Base-by-base conservation (phyloP, 2,797 vertebrate species). In the Otolemur crassicaudatus region DNA sequence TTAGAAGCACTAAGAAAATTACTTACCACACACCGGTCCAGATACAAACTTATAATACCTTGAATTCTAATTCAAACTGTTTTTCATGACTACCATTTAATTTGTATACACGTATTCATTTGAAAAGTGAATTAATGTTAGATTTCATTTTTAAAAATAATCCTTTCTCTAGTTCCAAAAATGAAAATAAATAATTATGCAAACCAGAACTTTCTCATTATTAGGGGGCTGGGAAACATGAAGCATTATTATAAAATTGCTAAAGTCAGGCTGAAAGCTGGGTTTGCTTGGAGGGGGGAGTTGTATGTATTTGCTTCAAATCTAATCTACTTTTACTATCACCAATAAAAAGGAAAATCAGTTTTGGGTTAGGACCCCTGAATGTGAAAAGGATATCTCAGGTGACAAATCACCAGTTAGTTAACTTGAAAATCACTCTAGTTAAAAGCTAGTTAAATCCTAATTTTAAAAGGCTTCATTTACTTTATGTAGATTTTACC, bases 361-460 rank as follows among this genome's bases (percentile, higher is more conserved):
- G 34, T 90, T 89, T 95, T 67, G 60, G 91, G 53, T 94, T 60
- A 89, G 9, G 12, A 43, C 49, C 92, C 49, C 49, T 80, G 40
- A 93, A 93, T 67, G 85, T 61, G 8, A 82, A 96, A 92, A 58
- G 37, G 60, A 69, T 76, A 94, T 34, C 22, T 40, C 40, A 95
- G 73, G 29, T 49, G 34, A 92, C n/a, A 93, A 82, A 91, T 58
- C 75, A 85, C n/a, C 34, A 73, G 40, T 80, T 84, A 76, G 58
- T 85, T 88, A 91, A 91, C 23, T 43, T 70, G 63, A 76, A 94
- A 92, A 91, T 27, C 19, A 73, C 14, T 84, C 49, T 40, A 88
- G 56, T 94, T 67, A 96, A 95, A 94, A 93, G 72, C 46, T 87
- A 94, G 49, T 89, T 91, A 92, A 94, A 75, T 37, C 22, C 58